Conservation (phyloP, 2,888 invertebrate species). For the Diaphora mendica region DNA sequence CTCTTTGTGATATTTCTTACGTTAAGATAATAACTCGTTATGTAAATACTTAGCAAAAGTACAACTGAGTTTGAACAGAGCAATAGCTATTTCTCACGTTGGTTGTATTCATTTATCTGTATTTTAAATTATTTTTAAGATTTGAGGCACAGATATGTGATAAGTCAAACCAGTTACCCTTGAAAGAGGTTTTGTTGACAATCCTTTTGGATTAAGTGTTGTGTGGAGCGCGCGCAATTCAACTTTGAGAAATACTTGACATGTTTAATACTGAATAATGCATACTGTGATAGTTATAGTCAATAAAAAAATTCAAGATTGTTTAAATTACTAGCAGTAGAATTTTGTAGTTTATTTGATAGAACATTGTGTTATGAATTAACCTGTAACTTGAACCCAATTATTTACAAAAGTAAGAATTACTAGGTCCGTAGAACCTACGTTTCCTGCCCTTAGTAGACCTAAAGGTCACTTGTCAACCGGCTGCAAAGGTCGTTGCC, state of each 20-base stretch:
- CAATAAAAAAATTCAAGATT: not conserved
- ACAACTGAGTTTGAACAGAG: conserved; percentile 27
- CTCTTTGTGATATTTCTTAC: conserved; percentile 31
- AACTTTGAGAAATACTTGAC: not conserved
- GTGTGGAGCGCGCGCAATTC: not conserved
- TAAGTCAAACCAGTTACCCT: conserved; percentile 40
- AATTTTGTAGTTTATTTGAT: not conserved
- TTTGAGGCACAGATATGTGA: conserved; percentile 43
- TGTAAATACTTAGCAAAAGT: conserved; percentile 41
- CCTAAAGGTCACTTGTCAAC: conserved; percentile 79
- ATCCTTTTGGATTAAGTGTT: conserved; percentile 19
- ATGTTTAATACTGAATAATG: not conserved
- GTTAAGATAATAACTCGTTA: conserved; percentile 34
- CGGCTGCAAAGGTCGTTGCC: conserved; percentile 71
- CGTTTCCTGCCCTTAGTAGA: conserved; percentile 53
- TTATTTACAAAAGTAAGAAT: conserved; percentile 37
- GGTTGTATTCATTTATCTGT: conserved; percentile 29
- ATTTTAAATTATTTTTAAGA: conserved; percentile 42
- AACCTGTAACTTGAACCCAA: conserved; percentile 26
- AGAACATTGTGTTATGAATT: not conserved
- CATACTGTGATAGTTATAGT: not conserved
- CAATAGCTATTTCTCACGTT: conserved; percentile 48
- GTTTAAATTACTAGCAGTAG: not conserved
- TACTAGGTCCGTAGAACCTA: conserved; percentile 28
- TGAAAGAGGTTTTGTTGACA: conserved; percentile 27